These are phyloP conservation scores for Tetragnatha versicolor DNA, from an alignment of 1,140 invertebrate genomes.

Conservation along the genomic window DNA sequence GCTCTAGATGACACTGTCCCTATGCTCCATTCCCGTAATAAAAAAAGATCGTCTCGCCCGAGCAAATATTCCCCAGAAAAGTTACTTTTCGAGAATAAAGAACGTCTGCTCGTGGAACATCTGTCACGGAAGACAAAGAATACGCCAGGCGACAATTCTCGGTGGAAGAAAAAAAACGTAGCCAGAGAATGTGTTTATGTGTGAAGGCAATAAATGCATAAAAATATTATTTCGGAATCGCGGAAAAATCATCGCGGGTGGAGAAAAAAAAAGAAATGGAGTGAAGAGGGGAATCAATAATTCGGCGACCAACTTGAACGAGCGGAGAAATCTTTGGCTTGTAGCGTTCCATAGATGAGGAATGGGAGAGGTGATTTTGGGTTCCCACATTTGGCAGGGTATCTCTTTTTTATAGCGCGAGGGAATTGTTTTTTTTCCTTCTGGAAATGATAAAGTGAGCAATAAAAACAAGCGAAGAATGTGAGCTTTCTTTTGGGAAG, in stretches of 20 bases:
- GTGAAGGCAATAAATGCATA: constrained; percentile 10
- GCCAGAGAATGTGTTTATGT: neutral
- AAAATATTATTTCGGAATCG: constrained; percentile 14
- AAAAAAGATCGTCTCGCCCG: no score
- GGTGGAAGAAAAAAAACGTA: neutral
- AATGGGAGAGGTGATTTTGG: constrained; percentile 25
- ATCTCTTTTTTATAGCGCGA: neutral
- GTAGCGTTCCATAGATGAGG: constrained; percentile 18
- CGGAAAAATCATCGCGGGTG: constrained; percentile 34
- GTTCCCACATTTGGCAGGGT: constrained; percentile 19
- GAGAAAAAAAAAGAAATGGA: constrained; percentile 18
- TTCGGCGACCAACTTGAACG: neutral
- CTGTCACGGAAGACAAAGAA: constrained; percentile 14
- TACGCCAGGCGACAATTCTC: constrained; percentile 2
- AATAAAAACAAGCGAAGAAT: no score
- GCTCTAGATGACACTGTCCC: no score
- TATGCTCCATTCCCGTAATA: no score
- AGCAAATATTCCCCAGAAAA: no score
- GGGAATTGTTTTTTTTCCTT: neutral
- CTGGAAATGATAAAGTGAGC: no score
- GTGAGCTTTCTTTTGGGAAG: no score
- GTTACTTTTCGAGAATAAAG: no score
- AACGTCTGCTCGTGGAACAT: no score
- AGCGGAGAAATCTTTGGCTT: constrained; percentile 16
- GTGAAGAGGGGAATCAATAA: constrained; percentile 25